phyloP scores from a whole-genome alignment of 2,113 vertebrate species.

The Zosterops borbonicus region DNA sequence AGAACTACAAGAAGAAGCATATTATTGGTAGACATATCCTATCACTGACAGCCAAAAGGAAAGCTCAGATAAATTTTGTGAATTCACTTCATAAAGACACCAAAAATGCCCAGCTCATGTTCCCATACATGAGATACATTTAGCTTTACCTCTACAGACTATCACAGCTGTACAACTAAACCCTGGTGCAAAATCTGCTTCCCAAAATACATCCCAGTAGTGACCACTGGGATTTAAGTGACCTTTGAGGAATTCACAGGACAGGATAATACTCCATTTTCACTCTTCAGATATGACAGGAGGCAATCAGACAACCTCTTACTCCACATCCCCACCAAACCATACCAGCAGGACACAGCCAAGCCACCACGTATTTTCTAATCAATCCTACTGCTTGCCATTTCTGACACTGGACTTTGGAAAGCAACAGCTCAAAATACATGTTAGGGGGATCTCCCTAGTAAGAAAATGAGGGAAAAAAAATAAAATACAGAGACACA shows the following conservation, averaged over 20 bases:
- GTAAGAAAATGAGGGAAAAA: neutral
- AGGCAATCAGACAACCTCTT: slow-evolving; percentile 28
- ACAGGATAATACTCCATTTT: slow-evolving; percentile 47
- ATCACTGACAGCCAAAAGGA: slow-evolving; percentile 25
- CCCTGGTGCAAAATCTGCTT: slow-evolving; percentile 45
- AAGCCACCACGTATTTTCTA: slow-evolving; percentile 34
- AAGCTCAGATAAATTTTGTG: slow-evolving; percentile 30
- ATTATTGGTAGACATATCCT: slow-evolving; percentile 15
- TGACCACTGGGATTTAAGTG: slow-evolving; percentile 67
- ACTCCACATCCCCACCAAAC: slow-evolving; percentile 1
- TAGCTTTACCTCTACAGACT: slow-evolving; percentile 29
- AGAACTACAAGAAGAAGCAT: neutral
- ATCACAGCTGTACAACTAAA: slow-evolving; percentile 21
- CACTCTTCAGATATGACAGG: slow-evolving; percentile 21
- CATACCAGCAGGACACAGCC: neutral
- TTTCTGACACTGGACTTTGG: neutral
- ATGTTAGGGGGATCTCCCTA: neutral
- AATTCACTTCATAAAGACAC: slow-evolving; percentile 60
- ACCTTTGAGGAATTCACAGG: slow-evolving; percentile 51
- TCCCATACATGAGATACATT: slow-evolving; percentile 53
- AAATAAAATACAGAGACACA: neutral
- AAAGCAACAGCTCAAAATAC: neutral
- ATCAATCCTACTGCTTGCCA: neutral
- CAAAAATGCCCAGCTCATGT: slow-evolving; percentile 17
- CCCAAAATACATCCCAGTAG: slow-evolving; percentile 65